phyloP scores from a whole-genome alignment of 2,113 vertebrate genomes.

The Ardeotis arabs region DNA sequence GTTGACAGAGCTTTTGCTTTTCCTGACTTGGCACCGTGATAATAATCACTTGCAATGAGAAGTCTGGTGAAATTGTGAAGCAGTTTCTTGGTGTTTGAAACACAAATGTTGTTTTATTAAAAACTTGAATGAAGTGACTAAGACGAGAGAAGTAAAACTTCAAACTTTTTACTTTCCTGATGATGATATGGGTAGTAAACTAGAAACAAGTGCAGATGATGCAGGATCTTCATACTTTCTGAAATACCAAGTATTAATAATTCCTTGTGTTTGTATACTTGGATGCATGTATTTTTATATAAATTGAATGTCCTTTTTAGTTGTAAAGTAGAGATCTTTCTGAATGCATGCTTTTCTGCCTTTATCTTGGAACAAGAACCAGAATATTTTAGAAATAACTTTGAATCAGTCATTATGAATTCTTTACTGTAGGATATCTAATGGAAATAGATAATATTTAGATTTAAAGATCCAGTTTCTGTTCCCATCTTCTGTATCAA shows the following conservation, averaged over 20 bases:
- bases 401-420: background rate
- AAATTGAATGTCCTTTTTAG: background rate
- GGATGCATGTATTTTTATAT: background rate
- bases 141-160: background rate
- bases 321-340: background rate
- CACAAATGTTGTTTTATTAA: background rate
- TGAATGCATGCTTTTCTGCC: background rate
- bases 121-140: background rate
- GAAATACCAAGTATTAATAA: background rate
- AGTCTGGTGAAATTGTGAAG: background rate
- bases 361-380: background rate
- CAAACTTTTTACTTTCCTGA: background rate
- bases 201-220: background rate
- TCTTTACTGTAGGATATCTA: background rate
- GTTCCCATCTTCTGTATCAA: background rate
- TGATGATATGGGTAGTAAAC: background rate
- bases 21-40: background rate
- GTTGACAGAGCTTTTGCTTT: background rate
- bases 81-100: background rate
- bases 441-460: background rate
- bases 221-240: background rate
- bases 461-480: background rate
- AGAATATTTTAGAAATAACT: background rate
- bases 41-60: background rate
- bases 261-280: background rate